phyloP scores from a whole-genome alignment of 2,888 invertebrate species.

The Aphrophora alni region DNA sequence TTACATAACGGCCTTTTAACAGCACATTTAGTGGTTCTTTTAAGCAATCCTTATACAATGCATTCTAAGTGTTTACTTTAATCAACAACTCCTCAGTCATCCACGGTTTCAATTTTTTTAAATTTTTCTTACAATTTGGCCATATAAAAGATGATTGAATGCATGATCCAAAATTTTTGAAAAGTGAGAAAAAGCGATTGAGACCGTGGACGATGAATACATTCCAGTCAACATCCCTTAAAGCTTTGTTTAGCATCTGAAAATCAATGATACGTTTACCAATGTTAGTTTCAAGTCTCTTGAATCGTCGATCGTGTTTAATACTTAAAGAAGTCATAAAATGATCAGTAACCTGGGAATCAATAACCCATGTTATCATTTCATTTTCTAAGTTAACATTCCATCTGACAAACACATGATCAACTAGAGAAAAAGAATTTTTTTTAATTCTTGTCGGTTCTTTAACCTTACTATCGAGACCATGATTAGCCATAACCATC shows the following conservation, averaged over 20 bases:
- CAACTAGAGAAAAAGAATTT: background rate
- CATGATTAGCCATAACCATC: conserved; percentile 10
- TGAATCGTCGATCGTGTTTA: background rate
- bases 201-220: background rate
- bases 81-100: background rate
- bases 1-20: background rate
- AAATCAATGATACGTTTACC: background rate
- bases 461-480: background rate
- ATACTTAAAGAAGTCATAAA: background rate
- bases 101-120: conserved; percentile 11
- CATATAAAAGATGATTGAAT: background rate
- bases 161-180: background rate
- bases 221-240: conserved; percentile 10
- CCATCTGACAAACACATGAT: background rate
- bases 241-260: background rate
- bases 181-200: background rate
- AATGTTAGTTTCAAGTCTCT: background rate
- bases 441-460: conserved; percentile 12
- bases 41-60: background rate
- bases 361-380: background rate
- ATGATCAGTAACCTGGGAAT: conserved; percentile 9
- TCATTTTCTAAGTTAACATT: background rate
- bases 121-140: background rate
- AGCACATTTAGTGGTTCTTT: background rate
- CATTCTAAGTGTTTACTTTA: background rate